Percentiles rank a stretch among this genome's conserved stretches.
These are phyloP conservation scores for Oophaga pumilio DNA, from an alignment of 2,113 vertebrate species.

Conservation along the genomic window DNA sequence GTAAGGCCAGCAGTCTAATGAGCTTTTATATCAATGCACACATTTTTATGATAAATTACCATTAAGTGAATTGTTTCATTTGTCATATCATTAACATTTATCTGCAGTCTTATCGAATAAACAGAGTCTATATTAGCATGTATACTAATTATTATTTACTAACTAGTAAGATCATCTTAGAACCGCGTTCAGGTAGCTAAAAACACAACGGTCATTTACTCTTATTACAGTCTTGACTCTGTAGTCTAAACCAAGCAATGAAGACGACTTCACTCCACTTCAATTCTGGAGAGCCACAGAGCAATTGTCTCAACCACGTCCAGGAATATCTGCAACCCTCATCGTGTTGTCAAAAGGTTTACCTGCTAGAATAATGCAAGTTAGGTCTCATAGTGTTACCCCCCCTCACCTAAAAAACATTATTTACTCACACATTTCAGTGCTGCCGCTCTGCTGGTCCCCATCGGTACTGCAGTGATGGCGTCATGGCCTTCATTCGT, in stretches of 20 bases:
- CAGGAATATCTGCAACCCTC: neutral
- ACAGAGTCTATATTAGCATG: neutral
- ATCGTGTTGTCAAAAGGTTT: neutral
- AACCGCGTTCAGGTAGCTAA: neutral
- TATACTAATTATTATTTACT: neutral
- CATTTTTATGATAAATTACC: conserved; percentile 12
- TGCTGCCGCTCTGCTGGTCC: no score
- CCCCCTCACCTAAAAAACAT: no score
- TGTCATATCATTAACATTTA: conserved; percentile 2
- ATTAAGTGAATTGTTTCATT: conserved; percentile 1
- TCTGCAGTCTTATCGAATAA: neutral
- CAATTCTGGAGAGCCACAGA: neutral
- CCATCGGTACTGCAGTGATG: no score
- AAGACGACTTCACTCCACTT: neutral
- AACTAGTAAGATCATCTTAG: neutral
- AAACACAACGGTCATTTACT: neutral
- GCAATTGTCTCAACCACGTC: neutral
- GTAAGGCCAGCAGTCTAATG: neutral
- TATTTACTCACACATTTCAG: no score
- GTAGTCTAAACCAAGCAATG: neutral
- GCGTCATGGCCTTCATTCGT: no score
- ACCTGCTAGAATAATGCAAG: neutral
- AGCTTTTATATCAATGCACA: neutral
- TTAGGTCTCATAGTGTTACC: neutral
- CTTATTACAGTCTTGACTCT: neutral